phyloP scores from a whole-genome alignment of 2,888 invertebrate species.

The Oscheius sp. region DNA sequence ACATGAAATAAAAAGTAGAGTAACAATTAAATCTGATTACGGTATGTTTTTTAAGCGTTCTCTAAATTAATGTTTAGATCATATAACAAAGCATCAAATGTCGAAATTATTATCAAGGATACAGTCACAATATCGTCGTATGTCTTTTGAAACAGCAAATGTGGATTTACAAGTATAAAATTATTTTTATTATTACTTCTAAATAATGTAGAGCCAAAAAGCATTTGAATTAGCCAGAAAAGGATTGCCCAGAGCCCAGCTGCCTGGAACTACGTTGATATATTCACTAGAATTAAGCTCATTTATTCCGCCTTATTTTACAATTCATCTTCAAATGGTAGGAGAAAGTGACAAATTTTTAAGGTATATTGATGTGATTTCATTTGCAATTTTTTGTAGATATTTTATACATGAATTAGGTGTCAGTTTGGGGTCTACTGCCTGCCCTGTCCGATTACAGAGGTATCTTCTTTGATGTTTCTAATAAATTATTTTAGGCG shows the following conservation, averaged over 20 bases:
- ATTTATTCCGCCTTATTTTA: conserved; percentile 86
- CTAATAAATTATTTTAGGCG: conserved; percentile 31
- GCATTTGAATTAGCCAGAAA: conserved; percentile 88
- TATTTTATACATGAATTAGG: conserved; percentile 87
- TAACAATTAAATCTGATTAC: conserved; percentile 44
- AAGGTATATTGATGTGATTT: conserved; percentile 76
- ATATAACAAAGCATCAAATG: conserved; percentile 81
- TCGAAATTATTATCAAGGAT: conserved; percentile 81
- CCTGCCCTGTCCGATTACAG: conserved; percentile 73
- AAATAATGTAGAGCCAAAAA: conserved; percentile 80
- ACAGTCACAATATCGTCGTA: conserved; percentile 61
- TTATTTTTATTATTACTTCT: background rate
- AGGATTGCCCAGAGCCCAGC: conserved; percentile 84
- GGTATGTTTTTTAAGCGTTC: conserved; percentile 41
- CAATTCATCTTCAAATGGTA: conserved; percentile 86
- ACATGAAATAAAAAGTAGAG: conserved; percentile 50
- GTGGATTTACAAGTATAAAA: conserved; percentile 80
- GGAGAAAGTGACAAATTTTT: conserved; percentile 84
- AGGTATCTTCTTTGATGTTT: conserved; percentile 12
- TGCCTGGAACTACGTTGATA: conserved; percentile 81
- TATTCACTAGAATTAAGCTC: conserved; percentile 87
- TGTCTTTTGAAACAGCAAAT: conserved; percentile 76
- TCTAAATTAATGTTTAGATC: conserved; percentile 73
- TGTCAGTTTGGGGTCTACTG: conserved; percentile 82
- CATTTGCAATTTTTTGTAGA: conserved; percentile 76